phyloP scores from a whole-genome alignment of 2,888 invertebrate species.

The Caenorhabditis sp. region DNA sequence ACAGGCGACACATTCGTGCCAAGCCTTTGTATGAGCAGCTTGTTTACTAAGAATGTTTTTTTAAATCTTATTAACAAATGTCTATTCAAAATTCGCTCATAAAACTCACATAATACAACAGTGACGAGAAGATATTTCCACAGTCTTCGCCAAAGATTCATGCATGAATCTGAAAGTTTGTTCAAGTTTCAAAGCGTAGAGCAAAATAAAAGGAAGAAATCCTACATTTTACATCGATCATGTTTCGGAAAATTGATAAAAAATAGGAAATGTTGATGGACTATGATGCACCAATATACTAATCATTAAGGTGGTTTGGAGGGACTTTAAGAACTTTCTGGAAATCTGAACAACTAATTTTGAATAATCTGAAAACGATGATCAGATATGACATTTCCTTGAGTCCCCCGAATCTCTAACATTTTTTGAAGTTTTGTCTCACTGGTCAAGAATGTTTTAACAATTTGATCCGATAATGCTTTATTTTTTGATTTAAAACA shows the following conservation, averaged over 20 bases:
- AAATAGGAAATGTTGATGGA: no score
- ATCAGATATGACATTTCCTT: no score
- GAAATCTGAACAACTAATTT: no score
- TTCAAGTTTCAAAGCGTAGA: background rate
- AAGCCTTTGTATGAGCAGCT: background rate
- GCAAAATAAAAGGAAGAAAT: background rate
- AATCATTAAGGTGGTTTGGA: no score
- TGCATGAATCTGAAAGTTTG: constrained; percentile 54
- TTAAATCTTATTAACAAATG: background rate
- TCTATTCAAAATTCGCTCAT: background rate
- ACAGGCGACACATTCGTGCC: background rate
- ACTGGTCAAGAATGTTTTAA: no score
- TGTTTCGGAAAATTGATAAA: background rate
- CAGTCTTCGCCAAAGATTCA: constrained; percentile 54
- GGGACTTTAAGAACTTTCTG: no score
- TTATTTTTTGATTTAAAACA: no score
- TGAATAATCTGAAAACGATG: no score
- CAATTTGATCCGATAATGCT: no score
- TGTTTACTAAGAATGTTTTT: background rate
- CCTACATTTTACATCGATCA: background rate
- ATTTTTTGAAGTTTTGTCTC: no score
- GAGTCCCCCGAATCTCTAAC: no score
- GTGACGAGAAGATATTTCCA: constrained; percentile 43
- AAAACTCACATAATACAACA: constrained; percentile 39
- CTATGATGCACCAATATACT: no score